Evolutionary conservation across 2,113 vertebrate genomes (phyloP).

Genomic region (Myanophis thanlyinensis): DNA sequence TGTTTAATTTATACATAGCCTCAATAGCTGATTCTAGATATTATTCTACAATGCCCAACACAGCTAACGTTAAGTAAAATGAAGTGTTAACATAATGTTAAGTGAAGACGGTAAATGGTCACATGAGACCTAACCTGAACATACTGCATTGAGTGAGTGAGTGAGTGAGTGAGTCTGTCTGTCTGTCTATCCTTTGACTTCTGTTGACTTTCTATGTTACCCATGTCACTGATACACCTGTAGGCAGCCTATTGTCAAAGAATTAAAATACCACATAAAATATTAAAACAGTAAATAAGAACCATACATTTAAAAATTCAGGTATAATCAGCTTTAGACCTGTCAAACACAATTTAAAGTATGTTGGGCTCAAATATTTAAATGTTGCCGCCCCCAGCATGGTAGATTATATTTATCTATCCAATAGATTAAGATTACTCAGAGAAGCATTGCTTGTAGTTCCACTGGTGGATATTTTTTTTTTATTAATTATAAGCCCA

Average conservation of each 20-base stretch:
- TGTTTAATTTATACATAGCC: neutral
- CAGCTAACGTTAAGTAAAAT: neutral
- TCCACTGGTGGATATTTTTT: neutral
- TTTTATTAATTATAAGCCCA: neutral
- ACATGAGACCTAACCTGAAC: neutral
- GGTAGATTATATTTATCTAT: too few species aligned
- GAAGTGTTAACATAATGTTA: neutral
- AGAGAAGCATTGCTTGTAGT: neutral
- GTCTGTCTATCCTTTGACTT: neutral
- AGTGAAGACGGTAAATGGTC: neutral
- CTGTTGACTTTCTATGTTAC: too few species aligned
- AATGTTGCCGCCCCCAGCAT: neutral
- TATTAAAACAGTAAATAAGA: too few species aligned
- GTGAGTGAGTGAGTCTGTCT: neutral
- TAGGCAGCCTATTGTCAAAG: too few species aligned
- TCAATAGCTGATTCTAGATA: neutral
- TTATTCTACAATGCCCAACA: neutral
- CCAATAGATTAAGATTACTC: neutral
- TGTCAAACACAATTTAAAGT: neutral
- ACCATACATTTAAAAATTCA: too few species aligned
- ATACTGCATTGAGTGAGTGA: neutral
- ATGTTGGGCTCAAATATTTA: neutral
- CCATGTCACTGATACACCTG: too few species aligned
- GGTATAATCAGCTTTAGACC: neutral
- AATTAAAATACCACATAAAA: too few species aligned